Base-by-base conservation (phyloP, 2,113 vertebrate species). In the Megalops atlanticus region DNA sequence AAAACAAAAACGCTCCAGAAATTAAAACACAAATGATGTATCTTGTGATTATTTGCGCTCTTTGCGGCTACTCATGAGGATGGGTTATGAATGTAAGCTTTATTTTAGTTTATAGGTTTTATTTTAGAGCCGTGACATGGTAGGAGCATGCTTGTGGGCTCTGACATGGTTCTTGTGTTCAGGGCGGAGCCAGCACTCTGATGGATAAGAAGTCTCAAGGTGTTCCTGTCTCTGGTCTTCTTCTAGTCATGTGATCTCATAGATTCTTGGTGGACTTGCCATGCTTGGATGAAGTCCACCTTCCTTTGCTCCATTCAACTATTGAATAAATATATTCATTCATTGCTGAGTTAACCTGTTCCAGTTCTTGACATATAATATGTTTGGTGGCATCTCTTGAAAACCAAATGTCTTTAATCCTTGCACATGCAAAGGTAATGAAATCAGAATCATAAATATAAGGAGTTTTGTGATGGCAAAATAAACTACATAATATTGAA, bases 1-100 rank as follows among this genome's bases (percentile, higher is more conserved):
- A 24, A 45, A 38, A 52, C 33, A 36, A 81, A 49, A 43, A 58
- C 24, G 16, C 14, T 70, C 4, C 40, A 47, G 33, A 76, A 74
- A 76, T 24, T 39, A 81, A 76, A 69, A 76, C 49, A 24, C 64
- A 79, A 33, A 71, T 72, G 39, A 35, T 38, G 31, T 24, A 43
- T 47, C 41, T 76, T 33, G 40, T 70, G 21, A 36, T 31, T 79
- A 31, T 41, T 31, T n/a, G 16, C 21, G 36, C 52, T 54, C 24
- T 41, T 40, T 78, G 24, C 76, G 10, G 38, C 39, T 24, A 41
- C 31, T 78, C n/a, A 3, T 64, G 58, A n/a, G 4, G 43, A 6
- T 45, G 43, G 43, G 43, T 6, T 7, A 31, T 21, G 2, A 31
- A 4, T 31, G 24, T 64, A 64, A 64, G 58, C 58, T n/a, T 11